phyloP scores from a whole-genome alignment of 2,888 invertebrate species.

The Cataglyphis livida region DNA sequence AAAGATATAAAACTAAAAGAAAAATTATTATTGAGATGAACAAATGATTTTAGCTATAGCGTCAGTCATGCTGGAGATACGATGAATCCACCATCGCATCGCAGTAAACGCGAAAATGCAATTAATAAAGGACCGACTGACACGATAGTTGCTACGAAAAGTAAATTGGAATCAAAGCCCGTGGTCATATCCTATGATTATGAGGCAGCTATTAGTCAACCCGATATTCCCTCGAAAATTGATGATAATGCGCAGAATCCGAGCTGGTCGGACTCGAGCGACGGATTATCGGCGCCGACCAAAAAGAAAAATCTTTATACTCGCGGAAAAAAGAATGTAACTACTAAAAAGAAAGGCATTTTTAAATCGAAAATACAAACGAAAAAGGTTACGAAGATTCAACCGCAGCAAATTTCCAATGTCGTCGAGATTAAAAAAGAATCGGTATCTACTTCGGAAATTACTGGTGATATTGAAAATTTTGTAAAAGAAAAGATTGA shows the following conservation, averaged over 20 bases:
- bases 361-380: neutral
- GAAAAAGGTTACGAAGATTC: neutral
- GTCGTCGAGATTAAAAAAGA: neutral
- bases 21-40: neutral
- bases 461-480: neutral
- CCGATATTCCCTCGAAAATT: conserved; percentile 64
- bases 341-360: neutral
- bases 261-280: conserved; percentile 3
- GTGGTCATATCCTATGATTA: conserved; percentile 67
- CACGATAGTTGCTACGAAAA: conserved; percentile 19
- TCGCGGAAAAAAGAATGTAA: neutral
- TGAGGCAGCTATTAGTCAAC: conserved; percentile 71
- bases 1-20: neutral
- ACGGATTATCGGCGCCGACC: neutral
- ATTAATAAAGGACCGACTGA: conserved; percentile 15
- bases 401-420: neutral
- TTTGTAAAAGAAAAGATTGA: neutral
- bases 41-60: conserved; percentile 45
- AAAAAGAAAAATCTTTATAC: neutral
- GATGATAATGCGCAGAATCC: neutral
- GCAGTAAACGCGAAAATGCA: conserved; percentile 53
- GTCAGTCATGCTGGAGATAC: conserved; percentile 68
- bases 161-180: conserved; percentile 40
- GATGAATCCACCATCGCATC: conserved; percentile 70
- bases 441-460: neutral